phyloP scores from a whole-genome alignment of 2,113 vertebrate species.

The Planiliza haematocheilus region DNA sequence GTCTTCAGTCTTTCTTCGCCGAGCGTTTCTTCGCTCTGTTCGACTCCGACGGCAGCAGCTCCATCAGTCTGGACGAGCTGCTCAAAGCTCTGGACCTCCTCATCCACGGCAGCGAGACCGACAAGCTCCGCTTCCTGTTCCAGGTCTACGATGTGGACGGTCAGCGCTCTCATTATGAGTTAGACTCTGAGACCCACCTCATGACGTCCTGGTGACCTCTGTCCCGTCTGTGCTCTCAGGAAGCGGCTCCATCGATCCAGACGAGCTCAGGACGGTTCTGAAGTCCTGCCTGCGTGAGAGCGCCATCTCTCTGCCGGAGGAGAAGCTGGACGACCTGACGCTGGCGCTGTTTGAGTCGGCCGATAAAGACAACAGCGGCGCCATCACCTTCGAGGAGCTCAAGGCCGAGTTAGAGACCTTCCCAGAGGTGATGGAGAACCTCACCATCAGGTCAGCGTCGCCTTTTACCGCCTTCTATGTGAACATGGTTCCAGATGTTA shows the following conservation, averaged over 20 bases:
- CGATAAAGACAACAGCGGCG: constrained; percentile 86
- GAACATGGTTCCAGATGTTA: background rate
- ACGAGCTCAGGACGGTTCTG: constrained; percentile 87
- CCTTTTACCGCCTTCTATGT: too few relatives aligned
- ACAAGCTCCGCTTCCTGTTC: constrained; percentile 93
- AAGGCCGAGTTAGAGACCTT: constrained; percentile 87
- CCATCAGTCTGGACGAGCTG: constrained; percentile 90
- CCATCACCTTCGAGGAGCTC: constrained; percentile 93
- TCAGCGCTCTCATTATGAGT: too few relatives aligned
- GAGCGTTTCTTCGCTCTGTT: constrained; percentile 91
- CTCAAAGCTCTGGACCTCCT: constrained; percentile 86
- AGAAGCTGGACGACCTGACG: constrained; percentile 88
- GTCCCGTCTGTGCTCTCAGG: constrained; percentile 68
- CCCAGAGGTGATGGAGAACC: constrained; percentile 91
- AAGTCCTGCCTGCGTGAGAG: constrained; percentile 89
- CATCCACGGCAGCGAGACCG: constrained; percentile 82
- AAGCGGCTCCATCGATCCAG: constrained; percentile 89
- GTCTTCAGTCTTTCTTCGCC: constrained; percentile 89
- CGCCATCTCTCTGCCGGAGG: constrained; percentile 87
- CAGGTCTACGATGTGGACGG: constrained; percentile 92
- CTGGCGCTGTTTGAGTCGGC: constrained; percentile 88
- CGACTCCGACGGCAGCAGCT: constrained; percentile 87
- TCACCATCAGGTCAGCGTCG: constrained; percentile 88
- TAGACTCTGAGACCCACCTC: too few relatives aligned
- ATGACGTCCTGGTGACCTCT: background rate